phyloP scores from a whole-genome alignment of 2,888 invertebrate species.

The Pardosa pseudoannulata region DNA sequence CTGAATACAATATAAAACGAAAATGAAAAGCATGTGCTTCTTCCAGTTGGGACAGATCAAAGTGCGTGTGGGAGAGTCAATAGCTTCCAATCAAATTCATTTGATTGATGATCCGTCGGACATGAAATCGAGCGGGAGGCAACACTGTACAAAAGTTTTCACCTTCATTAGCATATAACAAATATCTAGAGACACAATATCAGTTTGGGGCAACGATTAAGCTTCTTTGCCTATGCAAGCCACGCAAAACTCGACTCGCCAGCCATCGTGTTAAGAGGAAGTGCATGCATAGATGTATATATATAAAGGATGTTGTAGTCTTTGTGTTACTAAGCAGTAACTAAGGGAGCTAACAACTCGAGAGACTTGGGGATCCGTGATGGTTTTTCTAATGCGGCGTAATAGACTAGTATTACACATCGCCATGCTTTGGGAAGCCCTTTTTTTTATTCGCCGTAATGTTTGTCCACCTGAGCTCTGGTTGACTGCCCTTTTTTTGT shows the following conservation, averaged over 20 bases:
- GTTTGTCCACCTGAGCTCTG: neutral
- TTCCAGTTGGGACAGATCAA: too few relatives aligned
- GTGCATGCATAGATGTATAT: constrained; percentile 14
- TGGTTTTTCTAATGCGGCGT: neutral
- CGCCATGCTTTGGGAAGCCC: neutral
- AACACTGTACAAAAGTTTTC: neutral
- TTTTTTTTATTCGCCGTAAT: neutral
- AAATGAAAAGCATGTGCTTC: too few relatives aligned
- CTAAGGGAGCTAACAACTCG: neutral
- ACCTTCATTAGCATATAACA: neutral
- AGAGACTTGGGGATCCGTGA: neutral
- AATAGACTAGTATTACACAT: constrained; percentile 10
- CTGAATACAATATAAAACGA: too few relatives aligned
- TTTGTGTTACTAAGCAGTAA: constrained; percentile 11
- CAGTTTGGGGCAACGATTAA: neutral
- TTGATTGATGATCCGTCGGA: neutral
- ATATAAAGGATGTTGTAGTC: constrained; percentile 14
- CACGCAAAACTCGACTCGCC: neutral
- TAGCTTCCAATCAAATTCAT: neutral
- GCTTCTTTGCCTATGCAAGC: neutral
- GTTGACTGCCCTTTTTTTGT: constrained; percentile 5
- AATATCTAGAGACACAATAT: neutral
- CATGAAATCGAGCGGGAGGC: neutral
- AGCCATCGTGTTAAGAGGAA: neutral
- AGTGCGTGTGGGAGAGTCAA: neutral